These are phyloP conservation scores for Phoeniculus purpureus DNA, from an alignment of 2,797 vertebrate species.

Conservation along the genomic window DNA sequence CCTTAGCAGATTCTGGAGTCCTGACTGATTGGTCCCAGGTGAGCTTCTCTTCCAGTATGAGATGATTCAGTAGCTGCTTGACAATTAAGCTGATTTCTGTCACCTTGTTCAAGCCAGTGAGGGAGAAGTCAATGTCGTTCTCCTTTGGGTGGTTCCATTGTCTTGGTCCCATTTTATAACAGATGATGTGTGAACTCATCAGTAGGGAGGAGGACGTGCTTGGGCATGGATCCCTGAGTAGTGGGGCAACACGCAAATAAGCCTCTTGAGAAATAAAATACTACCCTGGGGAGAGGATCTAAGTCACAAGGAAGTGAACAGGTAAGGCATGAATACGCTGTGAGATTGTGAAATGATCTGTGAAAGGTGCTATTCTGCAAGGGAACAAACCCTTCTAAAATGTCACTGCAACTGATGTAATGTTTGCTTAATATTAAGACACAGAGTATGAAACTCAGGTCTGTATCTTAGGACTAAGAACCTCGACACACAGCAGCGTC, in stretches of 20 bases:
- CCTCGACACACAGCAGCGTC: neutral
- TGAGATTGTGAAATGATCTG: neutral
- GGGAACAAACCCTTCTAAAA: neutral
- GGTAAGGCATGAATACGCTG: neutral
- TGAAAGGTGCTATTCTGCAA: neutral
- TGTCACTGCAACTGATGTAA: neutral
- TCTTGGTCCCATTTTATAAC: neutral
- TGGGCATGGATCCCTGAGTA: neutral
- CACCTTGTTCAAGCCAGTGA: neutral
- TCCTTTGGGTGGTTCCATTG: neutral
- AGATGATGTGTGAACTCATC: neutral
- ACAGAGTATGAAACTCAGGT: neutral
- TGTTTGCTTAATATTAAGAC: neutral
- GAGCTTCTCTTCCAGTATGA: neutral
- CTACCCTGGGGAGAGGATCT: neutral
- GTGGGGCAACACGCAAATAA: neutral
- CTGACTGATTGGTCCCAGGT: rapidly evolving
- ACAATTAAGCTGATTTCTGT: neutral
- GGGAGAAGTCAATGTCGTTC: neutral
- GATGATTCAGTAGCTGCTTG: neutral
- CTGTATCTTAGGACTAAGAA: neutral
- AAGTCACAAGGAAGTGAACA: neutral
- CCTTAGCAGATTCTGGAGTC: neutral
- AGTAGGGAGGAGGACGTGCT: neutral
- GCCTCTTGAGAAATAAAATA: neutral